phyloP scores from a whole-genome alignment of 2,113 vertebrate genomes.

The Marcusenius ussheri region DNA sequence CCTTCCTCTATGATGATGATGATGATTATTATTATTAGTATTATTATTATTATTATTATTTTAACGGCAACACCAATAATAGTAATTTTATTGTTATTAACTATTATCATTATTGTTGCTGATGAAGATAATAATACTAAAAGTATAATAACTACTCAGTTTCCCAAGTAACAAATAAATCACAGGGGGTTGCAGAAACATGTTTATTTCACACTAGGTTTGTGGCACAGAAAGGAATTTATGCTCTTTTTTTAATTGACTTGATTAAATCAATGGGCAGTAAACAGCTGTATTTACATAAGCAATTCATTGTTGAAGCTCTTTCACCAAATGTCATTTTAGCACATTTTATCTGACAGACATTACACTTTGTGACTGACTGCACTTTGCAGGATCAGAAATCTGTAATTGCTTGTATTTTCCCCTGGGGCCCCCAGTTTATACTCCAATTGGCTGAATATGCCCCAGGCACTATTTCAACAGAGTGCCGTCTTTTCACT shows the following conservation, averaged over 20 bases:
- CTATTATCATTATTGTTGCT: neutral
- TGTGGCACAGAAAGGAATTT: neutral
- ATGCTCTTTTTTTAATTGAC: neutral
- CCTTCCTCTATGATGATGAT: neutral
- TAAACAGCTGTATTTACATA: neutral
- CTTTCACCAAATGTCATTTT: slow-evolving; percentile 25
- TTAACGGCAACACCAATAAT: neutral
- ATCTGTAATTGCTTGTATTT: slow-evolving; percentile 31
- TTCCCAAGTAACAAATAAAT: neutral
- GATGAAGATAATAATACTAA: neutral
- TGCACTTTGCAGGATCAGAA: slow-evolving; percentile 38
- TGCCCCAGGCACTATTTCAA: slow-evolving; percentile 9
- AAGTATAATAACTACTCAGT: neutral
- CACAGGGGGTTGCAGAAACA: neutral
- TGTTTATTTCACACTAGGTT: neutral
- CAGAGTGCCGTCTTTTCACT: neutral
- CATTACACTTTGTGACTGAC: slow-evolving; percentile 13
- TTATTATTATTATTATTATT: neutral
- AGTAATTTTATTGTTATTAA: neutral
- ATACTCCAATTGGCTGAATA: neutral
- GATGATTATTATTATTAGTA: neutral
- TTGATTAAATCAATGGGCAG: neutral
- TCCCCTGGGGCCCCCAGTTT: slow-evolving; percentile 25
- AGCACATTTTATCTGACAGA: slow-evolving; percentile 13
- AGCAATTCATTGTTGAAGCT: neutral